Evolutionary conservation across 2,113 vertebrate genomes (phyloP), one percentile per base, ranked within the genome.

Genomic region (Clarias gariepinus): DNA sequence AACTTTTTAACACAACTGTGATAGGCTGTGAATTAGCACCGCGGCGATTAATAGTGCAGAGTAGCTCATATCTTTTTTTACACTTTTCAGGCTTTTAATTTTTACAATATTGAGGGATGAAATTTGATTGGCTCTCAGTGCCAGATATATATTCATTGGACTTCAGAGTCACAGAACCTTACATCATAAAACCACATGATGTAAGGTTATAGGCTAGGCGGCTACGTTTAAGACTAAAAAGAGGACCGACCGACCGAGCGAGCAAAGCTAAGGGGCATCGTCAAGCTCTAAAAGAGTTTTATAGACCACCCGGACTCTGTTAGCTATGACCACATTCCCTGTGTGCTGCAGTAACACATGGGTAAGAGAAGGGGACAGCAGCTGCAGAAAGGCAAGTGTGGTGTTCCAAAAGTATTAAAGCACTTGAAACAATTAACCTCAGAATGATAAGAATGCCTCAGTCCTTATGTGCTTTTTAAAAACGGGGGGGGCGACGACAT

Each of bases 321-420:
- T 71, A 47, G 66, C 58, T 77, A 41, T 53, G 60, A 23, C 13
- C 73, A 79, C 74, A 79, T 85, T 78, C 60, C 61, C 74, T 36
- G 41, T 41, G 41, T 23, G 41, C 84, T 55, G 1, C n/a, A 53
- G 12, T 55, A 66, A 61, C 47, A 61, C 28, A 77, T 23, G 52
- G 84, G 68, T 21, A 69, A 74, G 55, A 55, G 16, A 30, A 33
- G 82, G 33, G 58, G 11, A n/a, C 41, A 36, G 28, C 82, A 83
- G 66, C 82, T 83, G 82, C 69, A 28, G 13, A 2, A 19, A 83
- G 52, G 16, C 82, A 57, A 21, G 53, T 71, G 64, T 36, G 36
- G 16, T 19, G 3, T n/a, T 57, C 23, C 16, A 52, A 30, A 30
- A 15, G 74, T 66, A 36, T 76, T 58, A 47, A 58, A 41, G 21